phyloP scores from a whole-genome alignment of 2,888 invertebrate genomes.

The Gasteruption jaculator region DNA sequence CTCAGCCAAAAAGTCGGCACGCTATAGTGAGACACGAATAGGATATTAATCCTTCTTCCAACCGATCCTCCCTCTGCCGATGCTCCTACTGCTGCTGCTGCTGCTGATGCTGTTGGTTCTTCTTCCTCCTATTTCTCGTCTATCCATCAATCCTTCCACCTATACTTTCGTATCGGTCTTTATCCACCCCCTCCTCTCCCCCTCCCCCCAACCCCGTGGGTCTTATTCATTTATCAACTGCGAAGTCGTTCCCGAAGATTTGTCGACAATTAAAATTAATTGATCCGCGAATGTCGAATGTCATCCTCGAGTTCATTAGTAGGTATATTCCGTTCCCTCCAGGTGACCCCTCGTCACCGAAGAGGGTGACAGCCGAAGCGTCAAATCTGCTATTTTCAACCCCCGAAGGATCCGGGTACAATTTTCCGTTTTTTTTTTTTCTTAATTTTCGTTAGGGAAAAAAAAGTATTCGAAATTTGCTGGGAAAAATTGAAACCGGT shows the following conservation, averaged over 20 bases:
- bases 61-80: slow-evolving; percentile 3
- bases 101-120: too few species aligned
- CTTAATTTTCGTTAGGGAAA: too few species aligned
- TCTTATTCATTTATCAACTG: slow-evolving; percentile 26
- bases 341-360: not conserved
- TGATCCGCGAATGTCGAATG: slow-evolving; percentile 17
- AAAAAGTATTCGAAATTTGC: too few species aligned
- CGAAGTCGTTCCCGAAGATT: slow-evolving; percentile 24
- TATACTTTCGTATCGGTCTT: too few species aligned
- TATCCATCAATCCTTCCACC: not conserved
- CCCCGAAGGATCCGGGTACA: too few species aligned
- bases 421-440: too few species aligned
- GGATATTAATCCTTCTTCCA: slow-evolving; percentile 23
- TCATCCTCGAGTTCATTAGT: not conserved
- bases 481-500: too few species aligned
- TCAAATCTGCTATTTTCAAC: too few species aligned
- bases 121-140: too few species aligned
- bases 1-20: too few species aligned
- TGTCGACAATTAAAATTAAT: slow-evolving; percentile 36
- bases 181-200: slow-evolving; percentile 13
- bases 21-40: slow-evolving; percentile 21
- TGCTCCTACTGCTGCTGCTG: too few species aligned
- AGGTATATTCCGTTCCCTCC: not conserved
- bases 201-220: slow-evolving; percentile 5
- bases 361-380: slow-evolving; percentile 16